Evolutionary conservation across 64 coral and sea anemone genomes (phyloP).

Genomic region (Montipora efflorescens): DNA sequence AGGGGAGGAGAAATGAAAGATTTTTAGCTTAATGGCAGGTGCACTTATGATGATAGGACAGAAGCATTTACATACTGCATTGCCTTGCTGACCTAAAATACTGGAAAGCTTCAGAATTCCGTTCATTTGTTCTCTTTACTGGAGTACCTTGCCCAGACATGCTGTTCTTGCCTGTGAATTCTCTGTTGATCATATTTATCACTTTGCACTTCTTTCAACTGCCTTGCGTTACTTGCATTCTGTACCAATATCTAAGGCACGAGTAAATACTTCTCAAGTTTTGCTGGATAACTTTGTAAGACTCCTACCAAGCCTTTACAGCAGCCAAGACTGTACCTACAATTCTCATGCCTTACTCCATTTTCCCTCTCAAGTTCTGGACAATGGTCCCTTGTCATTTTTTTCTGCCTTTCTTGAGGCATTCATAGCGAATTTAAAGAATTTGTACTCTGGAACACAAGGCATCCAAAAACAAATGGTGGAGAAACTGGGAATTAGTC

Average conservation of each 20-base stretch:
- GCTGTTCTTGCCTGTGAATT: conserved; percentile 35
- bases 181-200: conserved; percentile 55
- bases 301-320: conserved; percentile 55
- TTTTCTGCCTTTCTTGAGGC: conserved; percentile 79
- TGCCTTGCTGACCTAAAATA: conserved; percentile 63
- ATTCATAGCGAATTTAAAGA: conserved; percentile 72
- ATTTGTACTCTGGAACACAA: background rate
- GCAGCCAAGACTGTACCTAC: conserved; percentile 39
- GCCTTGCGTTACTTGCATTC: conserved; percentile 52
- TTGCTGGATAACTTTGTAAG: conserved; percentile 59
- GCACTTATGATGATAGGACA: too few species aligned
- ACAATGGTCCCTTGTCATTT: conserved; percentile 47
- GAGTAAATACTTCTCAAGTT: conserved; percentile 63
- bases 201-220: conserved; percentile 74
- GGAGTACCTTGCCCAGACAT: conserved; percentile 3
- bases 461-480: conserved; percentile 78
- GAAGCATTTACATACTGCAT: background rate
- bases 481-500: conserved; percentile 48
- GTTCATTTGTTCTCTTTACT: conserved; percentile 71
- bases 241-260: conserved; percentile 51
- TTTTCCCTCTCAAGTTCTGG: conserved; percentile 66
- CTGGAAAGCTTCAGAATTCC: conserved; percentile 88
- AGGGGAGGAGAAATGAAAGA: too few species aligned
- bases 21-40: too few species aligned
- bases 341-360: conserved; percentile 77